Evolutionary conservation across 2,113 vertebrate species (phyloP).

Genomic region (Centropus unirufus): DNA sequence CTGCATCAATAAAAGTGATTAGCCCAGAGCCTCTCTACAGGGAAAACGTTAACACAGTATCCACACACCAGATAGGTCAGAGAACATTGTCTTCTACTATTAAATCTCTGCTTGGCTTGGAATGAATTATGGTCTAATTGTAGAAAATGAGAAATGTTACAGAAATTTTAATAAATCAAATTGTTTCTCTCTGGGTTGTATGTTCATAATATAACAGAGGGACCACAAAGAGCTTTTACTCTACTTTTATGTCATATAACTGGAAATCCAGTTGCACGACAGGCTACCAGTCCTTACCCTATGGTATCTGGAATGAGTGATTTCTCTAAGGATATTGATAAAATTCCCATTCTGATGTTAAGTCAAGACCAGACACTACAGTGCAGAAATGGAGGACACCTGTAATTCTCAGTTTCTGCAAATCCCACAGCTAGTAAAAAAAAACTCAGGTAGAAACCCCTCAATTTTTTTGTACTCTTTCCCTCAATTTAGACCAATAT

Average conservation of each 20-base stretch:
- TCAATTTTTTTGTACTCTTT: not conserved
- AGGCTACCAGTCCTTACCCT: not conserved
- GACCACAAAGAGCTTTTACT: not conserved
- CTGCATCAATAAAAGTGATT: not conserved
- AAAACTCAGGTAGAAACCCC: not conserved
- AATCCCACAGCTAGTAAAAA: not conserved
- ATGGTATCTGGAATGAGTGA: not conserved
- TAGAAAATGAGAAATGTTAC: not conserved
- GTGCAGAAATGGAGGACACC: not conserved
- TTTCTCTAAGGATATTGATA: not conserved
- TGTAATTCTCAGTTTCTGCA: not conserved
- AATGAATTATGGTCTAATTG: not conserved
- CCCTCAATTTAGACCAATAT: not conserved
- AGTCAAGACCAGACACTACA: not conserved
- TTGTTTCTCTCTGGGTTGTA: not conserved
- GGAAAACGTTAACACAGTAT: not conserved
- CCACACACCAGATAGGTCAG: not conserved
- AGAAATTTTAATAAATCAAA: not conserved
- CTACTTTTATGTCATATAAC: not conserved
- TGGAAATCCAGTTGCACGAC: not conserved
- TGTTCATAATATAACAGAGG: not conserved
- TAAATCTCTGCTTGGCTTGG: not conserved
- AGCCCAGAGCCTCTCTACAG: not conserved
- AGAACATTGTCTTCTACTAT: not conserved
- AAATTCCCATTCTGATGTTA: not conserved